Evolutionary conservation across 1,140 invertebrate species (phyloP).

Genomic region (Odontomachus brunneus): DNA sequence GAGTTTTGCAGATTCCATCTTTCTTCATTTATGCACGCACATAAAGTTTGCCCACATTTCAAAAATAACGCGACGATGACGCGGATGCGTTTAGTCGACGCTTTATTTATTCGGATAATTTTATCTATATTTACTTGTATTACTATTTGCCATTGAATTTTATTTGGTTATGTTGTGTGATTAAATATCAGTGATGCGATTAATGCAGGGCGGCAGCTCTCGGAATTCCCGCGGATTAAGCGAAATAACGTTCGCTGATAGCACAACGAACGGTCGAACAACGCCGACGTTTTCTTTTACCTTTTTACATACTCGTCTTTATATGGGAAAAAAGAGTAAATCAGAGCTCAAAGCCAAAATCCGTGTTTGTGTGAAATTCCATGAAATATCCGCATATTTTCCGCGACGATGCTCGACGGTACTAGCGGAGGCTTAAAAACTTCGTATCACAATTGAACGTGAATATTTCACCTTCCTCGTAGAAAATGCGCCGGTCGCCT

Average conservation of each 20-base stretch:
- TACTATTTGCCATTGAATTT: conserved; percentile 27
- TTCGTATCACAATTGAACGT: not conserved
- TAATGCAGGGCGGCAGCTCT: conserved; percentile 6
- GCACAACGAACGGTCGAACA: too few relatives aligned
- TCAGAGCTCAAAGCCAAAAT: too few relatives aligned
- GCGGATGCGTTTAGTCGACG: not conserved
- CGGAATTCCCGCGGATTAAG: conserved; percentile 9
- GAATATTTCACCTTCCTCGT: conserved; percentile 8
- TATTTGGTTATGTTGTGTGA: not conserved
- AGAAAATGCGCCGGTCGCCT: not conserved
- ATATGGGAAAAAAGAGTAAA: too few relatives aligned
- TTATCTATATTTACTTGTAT: not conserved
- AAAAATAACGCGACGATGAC: conserved; percentile 6
- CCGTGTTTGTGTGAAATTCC: too few relatives aligned
- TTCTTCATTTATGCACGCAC: not conserved
- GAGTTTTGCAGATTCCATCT: not conserved
- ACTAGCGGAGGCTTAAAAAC: not conserved
- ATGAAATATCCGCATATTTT: too few relatives aligned
- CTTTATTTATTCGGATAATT: conserved; percentile 40
- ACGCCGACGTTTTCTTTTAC: conserved; percentile 10
- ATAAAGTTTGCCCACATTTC: not conserved
- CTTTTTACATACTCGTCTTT: too few relatives aligned
- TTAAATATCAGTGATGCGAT: conserved; percentile 25
- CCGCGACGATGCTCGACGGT: too few relatives aligned
- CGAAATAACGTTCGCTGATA: too few relatives aligned